These are phyloP conservation scores for Mizuhopecten yessoensis DNA, from an alignment of 1,140 invertebrate genomes.

Conservation along the genomic window DNA sequence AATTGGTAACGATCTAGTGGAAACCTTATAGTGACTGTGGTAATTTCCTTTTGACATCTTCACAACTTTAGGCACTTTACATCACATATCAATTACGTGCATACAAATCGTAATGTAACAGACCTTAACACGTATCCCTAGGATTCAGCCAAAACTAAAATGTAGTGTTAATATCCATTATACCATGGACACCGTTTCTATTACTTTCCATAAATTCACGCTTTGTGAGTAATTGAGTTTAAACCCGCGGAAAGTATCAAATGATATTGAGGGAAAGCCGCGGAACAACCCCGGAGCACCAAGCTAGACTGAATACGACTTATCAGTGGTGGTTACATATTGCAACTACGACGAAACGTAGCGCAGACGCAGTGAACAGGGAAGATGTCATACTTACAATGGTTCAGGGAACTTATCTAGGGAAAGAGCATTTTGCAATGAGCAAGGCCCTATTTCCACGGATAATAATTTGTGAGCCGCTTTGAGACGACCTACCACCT, in stretches of 20 bases:
- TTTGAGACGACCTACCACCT: too few species aligned
- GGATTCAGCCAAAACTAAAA: background rate
- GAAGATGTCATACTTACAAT: background rate
- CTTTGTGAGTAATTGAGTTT: constrained; percentile 28
- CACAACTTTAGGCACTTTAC: constrained; percentile 22
- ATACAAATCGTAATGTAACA: background rate
- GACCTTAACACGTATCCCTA: too few species aligned
- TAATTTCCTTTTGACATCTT: constrained; percentile 15
- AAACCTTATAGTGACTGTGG: constrained; percentile 19
- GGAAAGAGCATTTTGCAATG: too few species aligned
- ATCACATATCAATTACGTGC: background rate
- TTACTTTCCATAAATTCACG: constrained; percentile 27
- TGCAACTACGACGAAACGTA: background rate
- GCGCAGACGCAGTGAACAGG: background rate
- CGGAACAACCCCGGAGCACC: background rate
- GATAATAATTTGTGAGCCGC: too few species aligned
- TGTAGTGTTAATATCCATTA: background rate
- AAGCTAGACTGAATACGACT: background rate
- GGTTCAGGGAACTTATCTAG: too few species aligned
- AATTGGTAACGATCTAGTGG: constrained; percentile 21
- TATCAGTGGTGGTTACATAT: too few species aligned
- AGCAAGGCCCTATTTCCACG: too few species aligned
- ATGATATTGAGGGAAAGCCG: background rate
- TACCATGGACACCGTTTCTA: background rate
- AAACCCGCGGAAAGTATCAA: background rate